Evolutionary conservation across 2,797 vertebrate genomes (phyloP).

Genomic region (Agapornis canus): DNA sequence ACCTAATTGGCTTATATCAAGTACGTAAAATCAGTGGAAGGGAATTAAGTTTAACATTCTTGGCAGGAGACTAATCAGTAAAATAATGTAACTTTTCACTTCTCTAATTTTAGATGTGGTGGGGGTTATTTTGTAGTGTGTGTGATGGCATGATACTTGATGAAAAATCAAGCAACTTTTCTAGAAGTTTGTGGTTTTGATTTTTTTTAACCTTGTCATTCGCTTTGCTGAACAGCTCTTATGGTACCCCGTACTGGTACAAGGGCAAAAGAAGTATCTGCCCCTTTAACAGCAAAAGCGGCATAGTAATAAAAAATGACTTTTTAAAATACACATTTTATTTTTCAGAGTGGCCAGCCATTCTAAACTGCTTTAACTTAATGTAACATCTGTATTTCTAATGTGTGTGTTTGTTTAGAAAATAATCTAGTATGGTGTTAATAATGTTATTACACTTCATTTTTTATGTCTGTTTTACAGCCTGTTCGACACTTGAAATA

Average conservation of each 20-base stretch:
- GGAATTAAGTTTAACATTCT: background rate
- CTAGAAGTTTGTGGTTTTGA: background rate
- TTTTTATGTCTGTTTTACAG: constrained; percentile 74
- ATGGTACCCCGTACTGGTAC: background rate
- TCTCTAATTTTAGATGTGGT: background rate
- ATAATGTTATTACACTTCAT: background rate
- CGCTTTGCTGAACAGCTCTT: background rate
- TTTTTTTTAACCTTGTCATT: background rate
- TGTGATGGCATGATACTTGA: background rate
- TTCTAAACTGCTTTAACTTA: background rate
- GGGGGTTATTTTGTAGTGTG: background rate
- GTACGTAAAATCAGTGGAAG: background rate
- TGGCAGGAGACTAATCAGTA: background rate
- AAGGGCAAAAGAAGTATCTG: background rate
- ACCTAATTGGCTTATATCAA: background rate
- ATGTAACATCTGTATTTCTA: background rate
- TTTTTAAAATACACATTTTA: background rate
- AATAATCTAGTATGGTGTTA: background rate
- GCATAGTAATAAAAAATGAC: background rate
- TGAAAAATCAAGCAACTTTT: background rate
- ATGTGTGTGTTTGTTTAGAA: background rate
- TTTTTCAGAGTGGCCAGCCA: background rate
- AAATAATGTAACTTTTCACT: background rate
- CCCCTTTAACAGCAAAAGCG: background rate
- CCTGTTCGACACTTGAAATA: constrained; percentile 90